A percentile compares a stretch with the other conserved stretches of the same genome.
Evolutionary conservation across 2,888 invertebrate species (phyloP).

Genomic region (Acanthacorydalis orientalis): DNA sequence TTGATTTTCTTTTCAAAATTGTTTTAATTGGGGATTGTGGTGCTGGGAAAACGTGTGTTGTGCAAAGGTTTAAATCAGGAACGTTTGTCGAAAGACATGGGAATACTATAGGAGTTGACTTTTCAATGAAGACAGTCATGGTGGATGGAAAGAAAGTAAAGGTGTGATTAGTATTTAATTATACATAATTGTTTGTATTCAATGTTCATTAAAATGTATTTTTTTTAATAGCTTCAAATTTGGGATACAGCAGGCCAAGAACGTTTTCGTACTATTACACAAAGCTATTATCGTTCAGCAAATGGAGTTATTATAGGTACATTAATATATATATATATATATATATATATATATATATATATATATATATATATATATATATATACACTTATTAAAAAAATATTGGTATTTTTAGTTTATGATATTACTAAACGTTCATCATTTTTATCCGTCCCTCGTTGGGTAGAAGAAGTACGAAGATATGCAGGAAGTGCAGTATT

Average conservation of each 20-base stretch:
- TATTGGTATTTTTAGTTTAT: conserved; percentile 46
- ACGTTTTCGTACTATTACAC: conserved; percentile 89
- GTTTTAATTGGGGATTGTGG: conserved; percentile 86
- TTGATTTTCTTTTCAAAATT: conserved; percentile 91
- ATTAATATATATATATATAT: conserved; percentile 1
- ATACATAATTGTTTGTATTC: background rate
- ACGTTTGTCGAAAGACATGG: conserved; percentile 90
- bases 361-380: conserved; percentile 6
- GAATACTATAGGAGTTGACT: conserved; percentile 94
- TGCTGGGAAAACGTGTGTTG: conserved; percentile 87
- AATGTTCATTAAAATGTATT: conserved; percentile 5
- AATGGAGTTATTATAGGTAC: conserved; percentile 87
- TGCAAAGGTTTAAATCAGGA: conserved; percentile 89
- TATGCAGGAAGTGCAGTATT: conserved; percentile 88
- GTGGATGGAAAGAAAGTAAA: conserved; percentile 91
- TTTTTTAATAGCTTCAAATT: conserved; percentile 57
- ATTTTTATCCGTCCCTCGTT: conserved; percentile 79
- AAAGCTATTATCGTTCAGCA: conserved; percentile 92
- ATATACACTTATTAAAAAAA: background rate
- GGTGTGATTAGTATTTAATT: conserved; percentile 32
- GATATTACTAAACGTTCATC: conserved; percentile 88
- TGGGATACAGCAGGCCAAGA: conserved; percentile 98
- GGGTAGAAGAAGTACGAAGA: conserved; percentile 90
- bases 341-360: background rate
- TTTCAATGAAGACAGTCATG: conserved; percentile 92